phyloP scores from a whole-genome alignment of 2,888 invertebrate species.

The Acrobeloides nanus region DNA sequence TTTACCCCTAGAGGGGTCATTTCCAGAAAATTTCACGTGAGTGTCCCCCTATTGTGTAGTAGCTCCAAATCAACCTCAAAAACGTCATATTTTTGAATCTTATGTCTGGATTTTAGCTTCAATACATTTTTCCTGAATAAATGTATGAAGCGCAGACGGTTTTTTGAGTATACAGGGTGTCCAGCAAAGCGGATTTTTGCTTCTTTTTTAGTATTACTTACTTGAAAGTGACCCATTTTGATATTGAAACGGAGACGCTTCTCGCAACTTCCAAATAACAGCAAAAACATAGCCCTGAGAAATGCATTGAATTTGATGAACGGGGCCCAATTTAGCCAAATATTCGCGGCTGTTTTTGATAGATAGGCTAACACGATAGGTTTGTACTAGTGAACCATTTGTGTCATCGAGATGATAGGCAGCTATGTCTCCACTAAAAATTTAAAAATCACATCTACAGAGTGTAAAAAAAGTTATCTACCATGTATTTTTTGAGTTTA shows the following conservation, averaged over 20 bases:
- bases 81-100: too few relatives aligned
- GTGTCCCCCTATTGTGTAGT: too few relatives aligned
- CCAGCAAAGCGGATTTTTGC: not conserved
- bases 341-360: constrained; percentile 71
- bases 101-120: too few relatives aligned
- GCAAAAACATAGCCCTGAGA: constrained; percentile 79
- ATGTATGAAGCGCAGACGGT: constrained; percentile 1
- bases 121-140: too few relatives aligned
- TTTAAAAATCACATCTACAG: too few relatives aligned
- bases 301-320: constrained; percentile 77
- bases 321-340: constrained; percentile 64
- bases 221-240: constrained; percentile 1
- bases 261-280: constrained; percentile 58
- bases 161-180: not conserved
- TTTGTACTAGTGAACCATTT: constrained; percentile 72
- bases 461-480: too few relatives aligned
- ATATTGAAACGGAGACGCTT: too few relatives aligned
- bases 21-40: too few relatives aligned
- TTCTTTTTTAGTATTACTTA: not conserved
- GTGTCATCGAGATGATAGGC: constrained; percentile 90
- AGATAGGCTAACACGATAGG: constrained; percentile 58
- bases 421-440: constrained; percentile 76
- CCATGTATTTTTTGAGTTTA: too few relatives aligned
- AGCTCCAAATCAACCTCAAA: too few relatives aligned
- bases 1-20: too few relatives aligned